A percentile compares a stretch with the other conserved stretches of the same genome.
Evolutionary conservation across 2,888 invertebrate genomes (phyloP).

Genomic region (Acanthosepion pharaonis): DNA sequence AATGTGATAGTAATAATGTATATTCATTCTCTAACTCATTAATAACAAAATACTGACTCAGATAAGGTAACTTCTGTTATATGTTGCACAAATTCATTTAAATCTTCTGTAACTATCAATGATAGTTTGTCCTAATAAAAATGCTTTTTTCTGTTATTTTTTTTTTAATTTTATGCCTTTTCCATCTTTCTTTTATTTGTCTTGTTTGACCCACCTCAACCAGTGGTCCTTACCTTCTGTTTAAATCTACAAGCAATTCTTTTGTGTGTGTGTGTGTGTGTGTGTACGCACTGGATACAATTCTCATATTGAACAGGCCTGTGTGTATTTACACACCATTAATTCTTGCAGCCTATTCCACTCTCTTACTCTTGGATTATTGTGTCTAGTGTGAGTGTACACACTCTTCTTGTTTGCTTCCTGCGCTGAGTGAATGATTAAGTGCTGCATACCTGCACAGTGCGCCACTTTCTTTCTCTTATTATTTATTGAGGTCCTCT

Average conservation of each 20-base stretch:
- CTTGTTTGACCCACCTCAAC: neutral
- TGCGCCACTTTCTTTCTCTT: neutral
- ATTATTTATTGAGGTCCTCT: neutral
- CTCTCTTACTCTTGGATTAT: neutral
- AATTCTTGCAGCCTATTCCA: neutral
- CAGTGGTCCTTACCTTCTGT: neutral
- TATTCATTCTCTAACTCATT: too few species aligned
- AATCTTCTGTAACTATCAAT: too few species aligned
- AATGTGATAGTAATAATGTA: too few species aligned
- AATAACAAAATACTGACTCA: too few species aligned
- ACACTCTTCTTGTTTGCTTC: neutral
- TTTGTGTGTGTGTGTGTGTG: neutral
- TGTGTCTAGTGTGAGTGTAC: neutral
- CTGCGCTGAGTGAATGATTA: neutral
- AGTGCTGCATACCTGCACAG: neutral
- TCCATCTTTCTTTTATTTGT: neutral
- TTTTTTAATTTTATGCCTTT: too few species aligned
- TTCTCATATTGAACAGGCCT: neutral
- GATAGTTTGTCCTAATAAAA: too few species aligned
- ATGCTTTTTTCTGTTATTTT: too few species aligned
- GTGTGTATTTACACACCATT: conserved; percentile 33
- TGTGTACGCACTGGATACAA: neutral
- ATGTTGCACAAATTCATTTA: too few species aligned
- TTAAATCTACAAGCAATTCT: neutral
- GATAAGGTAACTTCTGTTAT: too few species aligned